Evolutionary conservation across 2,113 vertebrate genomes (phyloP), one percentile per base, ranked within the genome.

Genomic region (Lophius piscatorius): DNA sequence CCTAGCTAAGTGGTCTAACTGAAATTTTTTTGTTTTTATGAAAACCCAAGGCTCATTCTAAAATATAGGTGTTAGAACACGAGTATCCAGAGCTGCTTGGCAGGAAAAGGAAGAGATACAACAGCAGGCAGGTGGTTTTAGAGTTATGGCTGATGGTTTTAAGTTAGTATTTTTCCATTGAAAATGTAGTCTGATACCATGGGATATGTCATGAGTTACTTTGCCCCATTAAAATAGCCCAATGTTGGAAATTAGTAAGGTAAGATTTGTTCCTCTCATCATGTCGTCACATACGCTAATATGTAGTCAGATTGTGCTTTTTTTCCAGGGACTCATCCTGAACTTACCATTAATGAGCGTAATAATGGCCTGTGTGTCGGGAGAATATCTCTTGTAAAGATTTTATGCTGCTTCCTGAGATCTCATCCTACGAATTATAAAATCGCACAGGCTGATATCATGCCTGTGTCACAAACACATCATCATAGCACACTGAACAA

Each of bases 401-500:
- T 44, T 57, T 33, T 6, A 12, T 2, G 7, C 18, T 63, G 9
- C n/a, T 14, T 47, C 4, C 2, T 24, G 5, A 54, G 2, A 38
- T 40, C 63, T 63, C 12, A 22, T 29, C 12, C n/a, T 29, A 17
- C 47, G 14, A 34, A 12, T 41, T 57, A 10, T 33, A 10, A 10
- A 11, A 2, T 21, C 24, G 38, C 28, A n/a, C 44, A 59, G 28
- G 55, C 38, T 34, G 35, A 77, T 58, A 56, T 54, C 34, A 44
- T 44, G 47, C 49, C 36, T 55, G 57, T 29, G 31, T n/a, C n/a
- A 46, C 39, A 60, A 34, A 42, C 42, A 49, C 42, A 26, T 11
- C 50, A 78, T 51, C 55, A 40, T 59, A 35, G 41, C 70, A 33
- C 50, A 35, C 22, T 44, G 11, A 24, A 35, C 10, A 66, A 2